A percentile compares a stretch with the other conserved stretches of the same genome.
Evolutionary conservation across 2,113 vertebrate species (phyloP).

Genomic region (Pagrus major): DNA sequence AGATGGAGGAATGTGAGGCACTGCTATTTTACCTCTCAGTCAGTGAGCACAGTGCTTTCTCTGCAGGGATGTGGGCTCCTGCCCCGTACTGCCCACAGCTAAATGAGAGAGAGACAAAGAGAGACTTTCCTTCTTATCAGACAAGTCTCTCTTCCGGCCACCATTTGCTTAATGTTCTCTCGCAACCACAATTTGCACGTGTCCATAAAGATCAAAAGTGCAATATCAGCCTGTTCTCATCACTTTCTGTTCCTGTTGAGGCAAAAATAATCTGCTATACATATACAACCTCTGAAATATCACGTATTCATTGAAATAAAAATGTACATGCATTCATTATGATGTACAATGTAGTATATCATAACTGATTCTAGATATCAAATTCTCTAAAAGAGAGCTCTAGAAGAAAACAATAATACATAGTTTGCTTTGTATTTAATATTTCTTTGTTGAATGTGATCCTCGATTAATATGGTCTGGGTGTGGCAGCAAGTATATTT

Average conservation of each 20-base stretch:
- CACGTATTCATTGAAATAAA: not conserved
- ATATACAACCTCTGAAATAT: not conserved
- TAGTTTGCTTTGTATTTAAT: not conserved
- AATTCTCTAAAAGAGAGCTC: not conserved
- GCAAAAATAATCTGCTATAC: not conserved
- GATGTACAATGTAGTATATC: no score
- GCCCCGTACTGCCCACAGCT: conserved; percentile 28
- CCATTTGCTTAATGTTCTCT: conserved; percentile 46
- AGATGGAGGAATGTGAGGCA: conserved; percentile 58
- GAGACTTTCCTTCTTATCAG: conserved; percentile 31
- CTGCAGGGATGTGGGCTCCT: conserved; percentile 55
- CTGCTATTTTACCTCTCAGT: conserved; percentile 67
- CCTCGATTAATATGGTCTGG: not conserved
- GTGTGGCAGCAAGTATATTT: no score
- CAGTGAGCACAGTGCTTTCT: conserved; percentile 53
- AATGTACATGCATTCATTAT: not conserved
- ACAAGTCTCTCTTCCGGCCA: conserved; percentile 41
- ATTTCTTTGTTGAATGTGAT: not conserved
- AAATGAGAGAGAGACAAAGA: conserved; percentile 16
- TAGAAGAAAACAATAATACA: not conserved
- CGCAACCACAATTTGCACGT: conserved; percentile 33
- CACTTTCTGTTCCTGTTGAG: not conserved
- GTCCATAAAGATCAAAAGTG: conserved; percentile 48
- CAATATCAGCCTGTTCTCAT: conserved; percentile 25
- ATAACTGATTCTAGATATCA: not conserved